Base-by-base conservation (phyloP, 2,888 invertebrate species). In the Branchellion lobata region DNA sequence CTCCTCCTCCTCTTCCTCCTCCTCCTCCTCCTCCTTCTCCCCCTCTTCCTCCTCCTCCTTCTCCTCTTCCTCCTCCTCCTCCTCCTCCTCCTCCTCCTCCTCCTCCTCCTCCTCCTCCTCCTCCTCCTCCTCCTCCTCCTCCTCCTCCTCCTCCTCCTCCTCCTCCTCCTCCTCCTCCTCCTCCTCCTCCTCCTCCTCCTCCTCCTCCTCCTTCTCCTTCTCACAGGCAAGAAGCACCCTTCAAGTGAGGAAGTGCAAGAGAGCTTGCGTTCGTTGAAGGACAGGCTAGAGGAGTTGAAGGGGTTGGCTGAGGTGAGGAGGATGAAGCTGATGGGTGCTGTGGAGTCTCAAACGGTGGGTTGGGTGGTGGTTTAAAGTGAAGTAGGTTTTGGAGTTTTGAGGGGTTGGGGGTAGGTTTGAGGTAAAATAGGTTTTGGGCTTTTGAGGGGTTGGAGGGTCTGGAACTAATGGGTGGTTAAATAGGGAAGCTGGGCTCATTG, bases 341-440 rank as follows among this genome's bases (percentile, higher is more conserved):
- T 93, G 1, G 93, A 94, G 87, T 92, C 92, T 79, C 94, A 94
- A 88, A 91, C 91, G 90, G 92, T 92, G 87, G 79, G 65, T 81
- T n/a, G 18, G 65, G 72, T 33, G 57, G 61, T 29, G 34, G 31
- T 51, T 14, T 18, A 14, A 21, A 31, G 3, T 18, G 8, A 40
- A 11, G 74, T 1, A 31, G 27, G 47, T 74, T 51, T 40, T 40
- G 24, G 47, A n/a, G n/a, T n/a, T n/a, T 24, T 5, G 47, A n/a
- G 36, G 8, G 40, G 40, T 5, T 40, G 8, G 5, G 5, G 5
- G 40, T 5, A 14, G 40, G 40, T 5, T 14, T 5, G 14, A 14
- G 40, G n/a, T n/a, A n/a, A n/a, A n/a, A n/a, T 14, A 14, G 40
- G 40, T 5, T 5, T 8, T 8, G 5, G 40, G 40, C 14, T 40